phyloP scores from a whole-genome alignment of 2,888 invertebrate species.

The Branchellion lobata region DNA sequence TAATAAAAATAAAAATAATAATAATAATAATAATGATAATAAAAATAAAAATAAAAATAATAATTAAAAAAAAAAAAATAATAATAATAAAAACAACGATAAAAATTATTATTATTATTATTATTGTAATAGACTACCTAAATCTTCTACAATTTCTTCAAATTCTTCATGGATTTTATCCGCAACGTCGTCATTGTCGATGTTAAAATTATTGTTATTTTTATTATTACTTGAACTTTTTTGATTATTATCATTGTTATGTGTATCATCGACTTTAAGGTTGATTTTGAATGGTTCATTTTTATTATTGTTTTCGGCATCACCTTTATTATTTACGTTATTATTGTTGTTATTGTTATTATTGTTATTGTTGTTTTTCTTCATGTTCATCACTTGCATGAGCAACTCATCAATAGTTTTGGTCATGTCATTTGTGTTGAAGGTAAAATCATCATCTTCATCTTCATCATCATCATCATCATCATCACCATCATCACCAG shows the following conservation, averaged over 20 bases:
- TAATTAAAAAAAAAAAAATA: not conserved
- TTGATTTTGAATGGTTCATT: too few relatives aligned
- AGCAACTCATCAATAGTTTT: slow-evolving; percentile 9
- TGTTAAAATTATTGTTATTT: not conserved
- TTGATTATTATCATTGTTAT: not conserved
- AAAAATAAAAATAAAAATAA: not conserved
- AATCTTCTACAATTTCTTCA: too few relatives aligned
- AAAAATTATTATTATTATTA: not conserved
- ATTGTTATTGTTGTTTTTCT: not conserved
- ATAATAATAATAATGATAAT: not conserved
- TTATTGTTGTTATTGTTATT: not conserved
- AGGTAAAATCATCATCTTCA: slow-evolving; percentile 24
- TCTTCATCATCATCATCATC: slow-evolving; percentile 8
- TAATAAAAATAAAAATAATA: too few relatives aligned
- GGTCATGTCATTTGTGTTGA: slow-evolving; percentile 10
- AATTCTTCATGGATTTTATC: too few relatives aligned
- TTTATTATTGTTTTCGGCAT: not conserved
- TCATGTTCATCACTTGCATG: not conserved
- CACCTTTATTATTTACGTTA: not conserved
- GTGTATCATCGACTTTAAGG: too few relatives aligned
- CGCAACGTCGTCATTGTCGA: not conserved
- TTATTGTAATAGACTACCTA: too few relatives aligned
- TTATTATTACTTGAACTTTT: not conserved
- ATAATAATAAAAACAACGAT: too few relatives aligned
- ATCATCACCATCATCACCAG: slow-evolving; percentile 1